phyloP scores from a whole-genome alignment of 1,140 invertebrate species.

The Chrysopa pallens region DNA sequence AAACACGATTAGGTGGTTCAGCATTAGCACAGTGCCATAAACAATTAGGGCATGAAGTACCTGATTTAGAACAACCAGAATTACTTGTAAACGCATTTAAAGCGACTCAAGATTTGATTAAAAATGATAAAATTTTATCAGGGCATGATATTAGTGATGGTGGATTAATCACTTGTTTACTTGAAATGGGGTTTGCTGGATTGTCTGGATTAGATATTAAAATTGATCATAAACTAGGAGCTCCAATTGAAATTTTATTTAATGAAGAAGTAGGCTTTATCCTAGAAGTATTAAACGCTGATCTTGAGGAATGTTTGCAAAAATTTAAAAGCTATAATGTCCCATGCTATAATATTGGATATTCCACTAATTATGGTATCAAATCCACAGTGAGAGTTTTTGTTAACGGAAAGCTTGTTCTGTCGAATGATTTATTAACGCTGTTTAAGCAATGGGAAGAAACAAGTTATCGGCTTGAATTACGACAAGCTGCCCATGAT shows the following conservation, averaged over 20 bases:
- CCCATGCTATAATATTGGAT: constrained; percentile 55
- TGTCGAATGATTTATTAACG: constrained; percentile 42
- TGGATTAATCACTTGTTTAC: constrained; percentile 69
- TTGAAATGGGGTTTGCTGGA: constrained; percentile 94
- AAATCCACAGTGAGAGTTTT: constrained; percentile 39
- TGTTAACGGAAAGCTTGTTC: constrained; percentile 35
- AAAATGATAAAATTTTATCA: constrained; percentile 53
- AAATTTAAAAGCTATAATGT: constrained; percentile 38
- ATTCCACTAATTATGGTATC: constrained; percentile 42
- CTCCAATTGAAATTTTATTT: constrained; percentile 55
- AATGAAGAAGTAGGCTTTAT: constrained; percentile 85
- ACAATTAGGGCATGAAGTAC: constrained; percentile 62
- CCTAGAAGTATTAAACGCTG: constrained; percentile 57
- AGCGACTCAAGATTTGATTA: constrained; percentile 64
- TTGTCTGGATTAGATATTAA: constrained; percentile 60
- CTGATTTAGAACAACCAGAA: constrained; percentile 59
- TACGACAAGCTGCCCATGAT: constrained; percentile 57
- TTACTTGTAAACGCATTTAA: constrained; percentile 58
- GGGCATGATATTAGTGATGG: constrained; percentile 97
- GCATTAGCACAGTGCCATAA: constrained; percentile 80
- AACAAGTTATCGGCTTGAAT: constrained; percentile 81
- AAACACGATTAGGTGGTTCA: constrained; percentile 68
- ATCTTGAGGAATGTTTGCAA: constrained; percentile 28
- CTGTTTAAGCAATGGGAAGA: constrained; percentile 84
- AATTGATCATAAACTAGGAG: constrained; percentile 32